Evolutionary conservation across 2,797 vertebrate genomes (phyloP), one percentile per base, ranked within the genome.

Genomic region (Sphenodon punctatus): DNA sequence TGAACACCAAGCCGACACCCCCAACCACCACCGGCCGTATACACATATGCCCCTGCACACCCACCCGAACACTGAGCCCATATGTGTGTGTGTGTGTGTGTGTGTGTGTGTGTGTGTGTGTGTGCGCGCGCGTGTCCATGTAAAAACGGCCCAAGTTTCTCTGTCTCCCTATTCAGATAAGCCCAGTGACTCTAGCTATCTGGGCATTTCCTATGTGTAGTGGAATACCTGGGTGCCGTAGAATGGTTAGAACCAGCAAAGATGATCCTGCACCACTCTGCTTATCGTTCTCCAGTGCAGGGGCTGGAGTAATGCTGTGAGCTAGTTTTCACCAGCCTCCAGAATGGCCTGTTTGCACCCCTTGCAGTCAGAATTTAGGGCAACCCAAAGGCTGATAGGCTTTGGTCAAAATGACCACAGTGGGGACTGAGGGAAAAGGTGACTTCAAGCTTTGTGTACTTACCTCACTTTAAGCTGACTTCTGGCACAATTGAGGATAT

Each of bases 131-230:
- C n/a, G n/a, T n/a, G n/a, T n/a, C n/a, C n/a, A n/a, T n/a, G n/a
- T n/a, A n/a, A n/a, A n/a, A n/a, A n/a, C n/a, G n/a, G n/a, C n/a
- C n/a, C n/a, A n/a, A n/a, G n/a, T n/a, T n/a, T n/a, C n/a, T n/a
- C n/a, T n/a, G n/a, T n/a, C n/a, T n/a, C 17, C 30, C 76, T 77
- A n/a, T 49, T 27, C 59, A 48, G 36, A 63, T 38, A 82, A 90
- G 68, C 7, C 12, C 46, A 56, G n/a, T 1, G 1, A 41, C 69
- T 80, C 27, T 20, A 58, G 4, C 20, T 55, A 22, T 32, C 48
- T 0, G 0, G 13, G 41, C 7, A 25, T 61, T 69, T 56, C 68
- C 15, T 8, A n/a, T n/a, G n/a, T n/a, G n/a, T n/a, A n/a, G n/a
- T 9, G 45, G 48, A 48, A 48, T 15, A 3, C 3, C 48, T 14